Evolutionary conservation across 2,888 invertebrate species (phyloP), one percentile per base, ranked within the genome.

Genomic region (Agrotis segetum): DNA sequence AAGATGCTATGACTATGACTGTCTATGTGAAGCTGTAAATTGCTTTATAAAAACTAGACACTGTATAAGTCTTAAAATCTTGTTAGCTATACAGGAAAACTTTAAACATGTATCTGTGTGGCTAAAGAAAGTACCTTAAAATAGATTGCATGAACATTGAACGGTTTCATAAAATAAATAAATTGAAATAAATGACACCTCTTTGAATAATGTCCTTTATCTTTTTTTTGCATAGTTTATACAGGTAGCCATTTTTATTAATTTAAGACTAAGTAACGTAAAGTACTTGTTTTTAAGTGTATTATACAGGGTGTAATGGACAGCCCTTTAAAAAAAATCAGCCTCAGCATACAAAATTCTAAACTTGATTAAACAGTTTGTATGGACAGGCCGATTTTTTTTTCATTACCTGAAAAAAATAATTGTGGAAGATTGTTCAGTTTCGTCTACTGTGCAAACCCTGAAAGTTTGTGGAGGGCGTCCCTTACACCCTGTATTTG

Each of bases 1-100:
- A 24, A 16, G 21, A 47, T 59, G 47, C 50, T 17, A n/a, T 46
- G 24, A 59, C 24, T 52, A 34, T 59, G 52, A 72, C 46, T 72
- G 34, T 44, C 34, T 72, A 24, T 44, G 21, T 34, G 40, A 52
- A 46, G 17, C 14, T 68, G 24, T 29, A 13, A 72, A 44, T 44
- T 24, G 40, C 14, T 44, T 7, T 3, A 49, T 16, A 55, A 49
- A 55, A 71, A 47, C 19, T 52, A 19, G n/a, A 47, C 13, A 21
- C 34, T 21, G 53, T 9, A n/a, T n/a, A n/a, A 47, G 53, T 71
- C 17, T 29, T 65, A 34, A 21, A 29, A 47, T 53, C 49, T 55
- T 17, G 16, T 40, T 40, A 40, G 40, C 11, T 21, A 13, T n/a
- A 62, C 6, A 21, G 5, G 9, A 24, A 52, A 73, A 52, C 13